Conservation (phyloP, 2,888 invertebrate genomes). For the Cantharis rufa region DNA sequence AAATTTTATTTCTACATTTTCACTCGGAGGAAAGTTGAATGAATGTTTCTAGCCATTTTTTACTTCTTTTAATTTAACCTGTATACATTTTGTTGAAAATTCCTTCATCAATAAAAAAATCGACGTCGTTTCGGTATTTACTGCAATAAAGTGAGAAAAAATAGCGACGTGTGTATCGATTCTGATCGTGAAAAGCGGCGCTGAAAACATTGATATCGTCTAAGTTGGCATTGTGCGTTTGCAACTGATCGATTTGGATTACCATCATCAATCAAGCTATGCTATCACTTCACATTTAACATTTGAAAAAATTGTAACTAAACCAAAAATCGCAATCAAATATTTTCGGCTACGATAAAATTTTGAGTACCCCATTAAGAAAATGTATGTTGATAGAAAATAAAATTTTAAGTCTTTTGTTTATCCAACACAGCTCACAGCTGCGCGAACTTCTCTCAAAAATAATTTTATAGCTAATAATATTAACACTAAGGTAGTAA, state of each 20-base stretch:
- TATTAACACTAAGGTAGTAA: not conserved
- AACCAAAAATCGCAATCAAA: not conserved
- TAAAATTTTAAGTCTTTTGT: not conserved
- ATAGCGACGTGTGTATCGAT: conserved; percentile 12
- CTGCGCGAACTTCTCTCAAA: not conserved
- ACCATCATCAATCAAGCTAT: not conserved
- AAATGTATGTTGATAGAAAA: not conserved
- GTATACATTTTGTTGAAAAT: not conserved
- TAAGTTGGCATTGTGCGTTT: not conserved
- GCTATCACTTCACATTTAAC: not conserved
- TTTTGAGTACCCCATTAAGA: not conserved
- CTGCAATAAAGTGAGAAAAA: conserved; percentile 10
- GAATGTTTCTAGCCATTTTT: not conserved
- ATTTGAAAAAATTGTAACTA: not conserved
- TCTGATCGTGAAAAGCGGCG: conserved; percentile 11
- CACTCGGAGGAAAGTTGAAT: not conserved
- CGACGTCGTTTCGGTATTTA: conserved; percentile 7
- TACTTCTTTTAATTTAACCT: not conserved
- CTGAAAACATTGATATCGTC: conserved; percentile 18
- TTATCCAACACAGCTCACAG: not conserved
- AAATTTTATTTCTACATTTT: not conserved
- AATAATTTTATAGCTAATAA: conserved; percentile 1
- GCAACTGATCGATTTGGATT: not conserved
- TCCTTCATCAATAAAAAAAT: not conserved
- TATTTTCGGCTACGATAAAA: not conserved